Conservation (phyloP, 2,797 vertebrate genomes). For the Rhinoraja longicauda region DNA sequence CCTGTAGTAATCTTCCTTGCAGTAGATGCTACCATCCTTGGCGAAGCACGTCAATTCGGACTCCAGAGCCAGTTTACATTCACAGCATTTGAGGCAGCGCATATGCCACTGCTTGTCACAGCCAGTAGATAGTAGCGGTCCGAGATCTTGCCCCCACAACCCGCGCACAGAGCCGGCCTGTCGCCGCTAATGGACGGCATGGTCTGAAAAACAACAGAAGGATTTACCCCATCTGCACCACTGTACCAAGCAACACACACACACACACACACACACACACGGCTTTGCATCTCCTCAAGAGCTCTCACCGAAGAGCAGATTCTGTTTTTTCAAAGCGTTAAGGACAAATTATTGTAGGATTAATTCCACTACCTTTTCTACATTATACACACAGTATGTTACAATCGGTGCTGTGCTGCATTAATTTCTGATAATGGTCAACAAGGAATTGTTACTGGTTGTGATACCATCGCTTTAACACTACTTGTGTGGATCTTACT, state of each 20-base stretch:
- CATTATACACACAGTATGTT: neutral
- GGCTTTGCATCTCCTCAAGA: neutral
- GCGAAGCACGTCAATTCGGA: slow-evolving; percentile 98
- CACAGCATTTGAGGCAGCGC: slow-evolving; percentile 95
- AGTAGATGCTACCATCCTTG: slow-evolving; percentile 97
- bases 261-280: neutral
- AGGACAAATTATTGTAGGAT: neutral
- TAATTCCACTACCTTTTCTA: neutral
- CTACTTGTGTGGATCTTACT: neutral
- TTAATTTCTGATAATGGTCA: too few relatives aligned
- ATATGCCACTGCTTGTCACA: slow-evolving; percentile 98
- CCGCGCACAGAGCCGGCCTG: slow-evolving; percentile 86
- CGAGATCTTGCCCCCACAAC: slow-evolving; percentile 90
- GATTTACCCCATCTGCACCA: slow-evolving; percentile 10
- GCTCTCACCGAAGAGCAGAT: neutral
- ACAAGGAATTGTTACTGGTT: neutral
- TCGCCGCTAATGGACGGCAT: slow-evolving; percentile 86
- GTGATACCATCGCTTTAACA: neutral
- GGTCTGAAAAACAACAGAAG: slow-evolving; percentile 57
- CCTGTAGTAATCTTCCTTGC: slow-evolving; percentile 99
- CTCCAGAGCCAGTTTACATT: slow-evolving; percentile 95
- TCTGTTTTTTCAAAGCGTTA: neutral
- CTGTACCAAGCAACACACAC: neutral
- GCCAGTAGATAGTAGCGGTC: slow-evolving; percentile 98
- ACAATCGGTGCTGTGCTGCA: neutral